phyloP scores from a whole-genome alignment of 2,888 invertebrate genomes.

The Drosophila fulvimacula region DNA sequence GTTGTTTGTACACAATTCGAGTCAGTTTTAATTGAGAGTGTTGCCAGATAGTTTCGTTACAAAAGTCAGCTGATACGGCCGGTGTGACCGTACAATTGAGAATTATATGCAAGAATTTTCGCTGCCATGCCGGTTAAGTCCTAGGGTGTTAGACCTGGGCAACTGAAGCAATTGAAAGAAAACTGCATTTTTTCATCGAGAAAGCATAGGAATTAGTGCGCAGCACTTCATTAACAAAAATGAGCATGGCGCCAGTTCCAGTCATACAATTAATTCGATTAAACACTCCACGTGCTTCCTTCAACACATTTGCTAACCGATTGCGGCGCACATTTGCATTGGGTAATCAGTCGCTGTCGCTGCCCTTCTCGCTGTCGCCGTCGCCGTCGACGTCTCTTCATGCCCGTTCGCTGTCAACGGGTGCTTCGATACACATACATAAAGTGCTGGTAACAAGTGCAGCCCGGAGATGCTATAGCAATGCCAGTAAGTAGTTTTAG shows the following conservation, averaged over 20 bases:
- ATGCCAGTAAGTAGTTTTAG: conserved; percentile 59
- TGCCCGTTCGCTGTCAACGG: conserved; percentile 23
- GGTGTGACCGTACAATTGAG: conserved; percentile 38
- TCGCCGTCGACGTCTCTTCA: conserved; percentile 2
- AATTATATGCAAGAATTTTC: conserved; percentile 33
- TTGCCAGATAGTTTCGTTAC: conserved; percentile 25
- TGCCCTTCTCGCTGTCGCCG: background rate
- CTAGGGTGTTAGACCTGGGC: conserved; percentile 16
- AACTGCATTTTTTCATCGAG: conserved; percentile 30
- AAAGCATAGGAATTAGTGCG: conserved; percentile 17
- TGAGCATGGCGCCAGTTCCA: conserved; percentile 55
- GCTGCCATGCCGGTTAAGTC: conserved; percentile 49
- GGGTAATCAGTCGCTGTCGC: conserved; percentile 42
- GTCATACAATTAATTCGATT: conserved; percentile 53
- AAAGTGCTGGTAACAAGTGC: background rate
- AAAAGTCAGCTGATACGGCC: conserved; percentile 45
- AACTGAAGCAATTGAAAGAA: conserved; percentile 12
- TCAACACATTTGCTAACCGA: conserved; percentile 32
- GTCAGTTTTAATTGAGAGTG: conserved; percentile 9
- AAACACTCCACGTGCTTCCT: conserved; percentile 41
- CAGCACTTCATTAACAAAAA: conserved; percentile 14
- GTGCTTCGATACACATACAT: conserved; percentile 7
- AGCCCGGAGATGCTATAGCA: conserved; percentile 47
- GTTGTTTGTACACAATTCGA: conserved; percentile 33
- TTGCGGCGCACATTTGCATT: conserved; percentile 51